Evolutionary conservation across 2,888 invertebrate species (phyloP), one percentile per base, ranked within the genome.

Genomic region (Tachina grossa): DNA sequence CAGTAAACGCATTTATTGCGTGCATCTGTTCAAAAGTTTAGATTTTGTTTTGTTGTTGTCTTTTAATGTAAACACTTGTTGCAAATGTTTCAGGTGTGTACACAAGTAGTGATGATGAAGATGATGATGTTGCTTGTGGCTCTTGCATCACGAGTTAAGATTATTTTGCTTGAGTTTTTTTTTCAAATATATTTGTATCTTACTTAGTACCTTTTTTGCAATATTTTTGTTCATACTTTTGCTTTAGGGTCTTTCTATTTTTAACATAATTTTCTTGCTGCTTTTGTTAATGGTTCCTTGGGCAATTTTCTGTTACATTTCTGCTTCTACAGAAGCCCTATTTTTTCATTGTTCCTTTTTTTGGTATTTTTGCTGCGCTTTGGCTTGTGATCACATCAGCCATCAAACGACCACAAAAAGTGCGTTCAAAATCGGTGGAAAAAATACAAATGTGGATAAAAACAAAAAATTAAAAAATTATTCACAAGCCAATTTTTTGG

Each of bases 11-110:
- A 65, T 72, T 78, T 83, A 47, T 74, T 83, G 71, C 71, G 76
- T 77, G 77, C 77, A 83, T 83, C 77, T 77, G 77, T 83, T 83
- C 59, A 59, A 31, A 65, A 65, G 71, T 59, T 83, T 63, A 43
- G 31, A 6, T 59, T 45, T 55, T 51, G 22, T 49, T 51, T 31
- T 31, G 31, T 31, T 31, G 31, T 45, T 8, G 65, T 47, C 14
- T 47, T 65, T 9, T 1, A 47, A 74, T 68, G 45, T 9, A 63
- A 65, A 53, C 83, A 83, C 83, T 83, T 83, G 77, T 77, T 77
- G 72, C 72, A 66, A 66, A 77, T 66, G 72, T 59, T 68, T 83
- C 83, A 83, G 83, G 77, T 83, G 83, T 69, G 16, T 66, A n/a
- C 4, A 51, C 9, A 22, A 68, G n/a, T 53, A 49, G 43, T 22